Evolutionary conservation across 2,113 vertebrate genomes (phyloP), one percentile per base, ranked within the genome.

Genomic region (Atlantisia rogersi): DNA sequence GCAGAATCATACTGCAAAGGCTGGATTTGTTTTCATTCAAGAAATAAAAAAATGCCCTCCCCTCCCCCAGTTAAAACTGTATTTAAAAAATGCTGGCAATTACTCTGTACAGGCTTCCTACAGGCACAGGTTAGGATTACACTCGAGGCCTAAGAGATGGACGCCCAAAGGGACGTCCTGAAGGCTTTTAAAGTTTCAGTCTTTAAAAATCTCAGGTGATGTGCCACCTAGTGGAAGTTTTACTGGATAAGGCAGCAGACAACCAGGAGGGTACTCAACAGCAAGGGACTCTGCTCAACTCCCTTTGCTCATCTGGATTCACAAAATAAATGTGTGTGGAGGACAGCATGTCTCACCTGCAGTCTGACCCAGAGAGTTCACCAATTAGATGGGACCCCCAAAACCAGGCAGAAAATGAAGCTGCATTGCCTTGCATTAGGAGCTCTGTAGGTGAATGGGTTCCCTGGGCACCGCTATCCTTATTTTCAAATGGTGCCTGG

Each of bases 291-390:
- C 28, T 25, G 44, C 28, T 60, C 11, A 6, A 6, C 21, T 19
- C 10, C 13, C 44, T 85, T 75, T 56, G 35, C 15, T 15, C 28
- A 44, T 32, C 28, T 46, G 39, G 40, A 75, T 60, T 21, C 40
- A 60, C 44, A 75, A 58, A 78, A 35, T 22, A 39, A 52, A 20
- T 3, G 2, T 0, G 0, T 7, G 20, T 10, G 24, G 21, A 71
- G 28, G 65, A 44, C 4, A 58, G 35, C 6, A 17, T 9, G 31
- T 50, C 32, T 74, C 50, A 50, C 16, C 50, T 78, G 12, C 59
- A n/a, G n/a, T 24, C 53, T 48, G 58, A 90, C 18, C 3, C n/a
- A 60, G 35, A 5, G 22, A 28, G 5, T 18, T 84, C 28, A 37
- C 12, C 37, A n/a, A 2, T 75, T 48, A 59, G 25, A 26, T 8